Conservation (phyloP, 2,113 vertebrate species). For the Progne subis region DNA sequence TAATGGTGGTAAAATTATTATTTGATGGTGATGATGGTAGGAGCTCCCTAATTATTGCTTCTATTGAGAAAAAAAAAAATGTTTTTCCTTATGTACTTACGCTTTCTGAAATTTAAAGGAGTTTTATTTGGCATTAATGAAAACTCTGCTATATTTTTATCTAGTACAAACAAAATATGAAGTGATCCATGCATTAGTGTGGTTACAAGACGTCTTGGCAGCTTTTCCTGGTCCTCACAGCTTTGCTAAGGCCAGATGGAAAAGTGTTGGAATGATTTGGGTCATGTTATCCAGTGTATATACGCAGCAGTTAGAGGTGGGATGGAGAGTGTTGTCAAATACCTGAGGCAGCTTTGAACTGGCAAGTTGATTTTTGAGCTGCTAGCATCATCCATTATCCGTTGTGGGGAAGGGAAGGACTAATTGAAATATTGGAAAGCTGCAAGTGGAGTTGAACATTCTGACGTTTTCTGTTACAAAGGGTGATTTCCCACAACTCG, state of each 20-base stretch:
- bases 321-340: background rate
- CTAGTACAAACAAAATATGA: background rate
- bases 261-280: background rate
- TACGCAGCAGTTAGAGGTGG: background rate
- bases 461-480: background rate
- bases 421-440: background rate
- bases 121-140: background rate
- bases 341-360: background rate
- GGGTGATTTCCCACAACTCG: rapidly evolving
- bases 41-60: background rate
- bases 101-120: background rate
- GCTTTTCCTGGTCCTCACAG: background rate
- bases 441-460: background rate
- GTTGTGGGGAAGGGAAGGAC: background rate
- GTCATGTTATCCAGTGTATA: background rate
- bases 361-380: background rate
- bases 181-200: background rate
- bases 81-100: background rate
- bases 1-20: background rate
- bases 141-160: background rate
- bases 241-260: background rate
- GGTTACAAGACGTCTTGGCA: background rate
- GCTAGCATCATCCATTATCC: background rate
- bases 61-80: background rate
- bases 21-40: background rate